Evolutionary conservation across 2,888 invertebrate genomes (phyloP), one percentile per base, ranked within the genome.

Genomic region (Orchestes rusci): DNA sequence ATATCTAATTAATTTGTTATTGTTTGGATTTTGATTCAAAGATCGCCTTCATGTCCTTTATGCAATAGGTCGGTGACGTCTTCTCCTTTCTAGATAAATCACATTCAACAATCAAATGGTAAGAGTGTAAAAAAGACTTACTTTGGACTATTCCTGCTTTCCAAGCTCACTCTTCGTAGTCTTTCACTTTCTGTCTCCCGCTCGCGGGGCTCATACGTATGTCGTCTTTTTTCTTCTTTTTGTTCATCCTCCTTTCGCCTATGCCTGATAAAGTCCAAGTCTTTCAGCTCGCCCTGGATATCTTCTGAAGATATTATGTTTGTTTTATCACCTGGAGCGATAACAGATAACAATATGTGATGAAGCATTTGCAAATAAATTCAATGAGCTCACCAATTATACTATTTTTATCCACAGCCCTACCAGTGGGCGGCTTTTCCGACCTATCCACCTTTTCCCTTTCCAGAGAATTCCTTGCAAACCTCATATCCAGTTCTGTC

Each of bases 21-120:
- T 67, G 65, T 60, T 67, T 68, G 48, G 78, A 79, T 64, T 82
- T 81, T 62, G 81, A 80, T 68, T 87, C 87, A 63, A 87, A 87
- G 64, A 86, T 77, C 51, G 86, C 86, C 49, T 87, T 80, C 78
- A 87, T 85, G 64, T 87, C 85, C 57, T 81, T 79, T 57, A 87
- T 87, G 63, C 82, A 82, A 67, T 79, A 81, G 31, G 61, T 55
- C 2, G 82, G 82, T 20, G 83, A 81, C 47, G 76, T 70, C 63
- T 79, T 80, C 54, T 82, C 82, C 66, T 78, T 77, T 64, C 82
- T 82, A n/a, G n/a, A n/a, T n/a, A n/a, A n/a, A n/a, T n/a, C n/a
- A n/a, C n/a, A n/a, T n/a, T n/a, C n/a, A n/a, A n/a, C n/a, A n/a
- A n/a, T n/a, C n/a, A n/a, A n/a, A n/a, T n/a, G n/a, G n/a, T n/a